phyloP scores from a whole-genome alignment of 2,797 vertebrate species.

The Myripristis jacobus region DNA sequence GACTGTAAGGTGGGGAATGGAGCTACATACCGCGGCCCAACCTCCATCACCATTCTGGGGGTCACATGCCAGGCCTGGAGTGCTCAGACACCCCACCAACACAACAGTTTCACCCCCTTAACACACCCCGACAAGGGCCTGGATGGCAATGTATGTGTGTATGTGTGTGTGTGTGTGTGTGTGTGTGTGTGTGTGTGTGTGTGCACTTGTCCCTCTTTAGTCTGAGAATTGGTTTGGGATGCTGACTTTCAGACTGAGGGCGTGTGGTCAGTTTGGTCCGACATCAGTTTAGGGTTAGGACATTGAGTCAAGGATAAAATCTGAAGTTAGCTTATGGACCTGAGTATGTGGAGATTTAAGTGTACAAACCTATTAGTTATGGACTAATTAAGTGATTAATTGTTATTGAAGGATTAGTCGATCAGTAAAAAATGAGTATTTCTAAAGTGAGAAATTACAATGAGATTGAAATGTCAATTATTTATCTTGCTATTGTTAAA shows the following conservation, averaged over 20 bases:
- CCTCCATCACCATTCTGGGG: slow-evolving; percentile 83
- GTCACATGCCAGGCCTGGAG: slow-evolving; percentile 92
- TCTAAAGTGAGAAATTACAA: too few relatives aligned
- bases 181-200: neutral
- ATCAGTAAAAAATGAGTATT: too few relatives aligned
- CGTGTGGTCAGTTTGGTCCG: too few relatives aligned
- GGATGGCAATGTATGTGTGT: slow-evolving; percentile 83
- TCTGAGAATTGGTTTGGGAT: neutral
- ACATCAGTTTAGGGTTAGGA: too few relatives aligned
- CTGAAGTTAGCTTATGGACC: too few relatives aligned
- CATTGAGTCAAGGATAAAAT: too few relatives aligned
- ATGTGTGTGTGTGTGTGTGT: neutral
- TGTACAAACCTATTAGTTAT: too few relatives aligned
- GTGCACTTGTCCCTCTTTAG: neutral
- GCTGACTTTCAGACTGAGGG: neutral
- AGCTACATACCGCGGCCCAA: slow-evolving; percentile 85
- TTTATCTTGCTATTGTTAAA: too few relatives aligned
- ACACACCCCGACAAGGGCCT: slow-evolving; percentile 85
- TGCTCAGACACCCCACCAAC: slow-evolving; percentile 87
- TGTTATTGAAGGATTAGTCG: too few relatives aligned
- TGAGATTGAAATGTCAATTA: too few relatives aligned
- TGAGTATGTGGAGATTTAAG: too few relatives aligned
- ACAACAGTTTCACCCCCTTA: slow-evolving; percentile 86
- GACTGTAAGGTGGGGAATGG: slow-evolving; percentile 89
- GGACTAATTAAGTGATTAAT: too few relatives aligned